Evolutionary conservation across 2,888 invertebrate species (phyloP).

Genomic region (Torymus tubicola): DNA sequence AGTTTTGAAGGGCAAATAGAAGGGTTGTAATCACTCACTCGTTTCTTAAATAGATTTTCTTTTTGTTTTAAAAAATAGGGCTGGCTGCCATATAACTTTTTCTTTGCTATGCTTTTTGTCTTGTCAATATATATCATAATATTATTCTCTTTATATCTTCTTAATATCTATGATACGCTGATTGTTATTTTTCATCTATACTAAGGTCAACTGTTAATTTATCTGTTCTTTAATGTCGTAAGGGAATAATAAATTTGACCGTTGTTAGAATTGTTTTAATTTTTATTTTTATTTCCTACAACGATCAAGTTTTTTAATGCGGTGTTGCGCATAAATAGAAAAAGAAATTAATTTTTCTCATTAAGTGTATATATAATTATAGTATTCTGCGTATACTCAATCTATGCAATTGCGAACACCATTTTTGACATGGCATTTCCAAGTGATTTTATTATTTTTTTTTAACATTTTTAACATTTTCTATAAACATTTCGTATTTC

Average conservation of each 20-base stretch:
- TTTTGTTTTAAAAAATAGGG: slow-evolving; percentile 54
- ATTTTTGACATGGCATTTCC: slow-evolving; percentile 37
- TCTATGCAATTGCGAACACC: slow-evolving; percentile 48
- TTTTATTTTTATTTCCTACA: slow-evolving; percentile 9
- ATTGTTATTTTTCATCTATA: slow-evolving; percentile 44
- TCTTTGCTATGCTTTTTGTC: slow-evolving; percentile 23
- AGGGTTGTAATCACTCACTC: not conserved
- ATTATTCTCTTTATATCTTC: slow-evolving; percentile 17
- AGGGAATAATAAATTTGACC: slow-evolving; percentile 29
- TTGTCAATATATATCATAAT: slow-evolving; percentile 8
- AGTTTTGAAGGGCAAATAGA: slow-evolving; percentile 11
- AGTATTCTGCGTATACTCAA: slow-evolving; percentile 34
- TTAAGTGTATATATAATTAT: slow-evolving; percentile 9
- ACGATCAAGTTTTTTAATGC: slow-evolving; percentile 8
- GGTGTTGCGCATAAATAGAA: slow-evolving; percentile 18
- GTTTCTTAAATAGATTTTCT: slow-evolving; percentile 22
- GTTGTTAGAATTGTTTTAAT: slow-evolving; percentile 8
- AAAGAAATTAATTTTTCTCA: slow-evolving; percentile 27
- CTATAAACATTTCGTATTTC: slow-evolving; percentile 44
- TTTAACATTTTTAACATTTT: slow-evolving; percentile 11
- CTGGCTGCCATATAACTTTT: slow-evolving; percentile 42
- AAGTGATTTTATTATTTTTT: slow-evolving; percentile 34
- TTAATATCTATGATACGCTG: slow-evolving; percentile 49
- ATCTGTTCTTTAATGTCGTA: slow-evolving; percentile 7
- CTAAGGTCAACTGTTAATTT: slow-evolving; percentile 46